Base-by-base conservation (phyloP, 1,140 invertebrate genomes). In the Leptinotarsa defecta region DNA sequence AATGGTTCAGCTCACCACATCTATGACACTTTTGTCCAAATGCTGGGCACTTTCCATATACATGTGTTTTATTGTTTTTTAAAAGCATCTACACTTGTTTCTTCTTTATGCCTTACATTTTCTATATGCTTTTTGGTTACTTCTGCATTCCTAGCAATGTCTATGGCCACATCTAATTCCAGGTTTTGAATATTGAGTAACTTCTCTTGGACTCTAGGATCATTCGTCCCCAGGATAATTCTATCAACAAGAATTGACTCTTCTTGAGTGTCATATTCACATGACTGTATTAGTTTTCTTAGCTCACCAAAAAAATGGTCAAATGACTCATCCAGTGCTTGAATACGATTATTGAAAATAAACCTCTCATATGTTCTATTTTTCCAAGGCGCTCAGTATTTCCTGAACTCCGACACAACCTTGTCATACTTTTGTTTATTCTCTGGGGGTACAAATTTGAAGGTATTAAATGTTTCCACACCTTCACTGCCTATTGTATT, bases 151-250 rank as follows among this genome's bases (percentile, higher is more conserved):
- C 78, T 63, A 76, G 79, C 80, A 22, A 79, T 76, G 27, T 80
- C 78, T 3, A 83, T 74, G 48, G 83, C 83, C 70, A 80, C 77
- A 24, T 71, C 65, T 20, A 85, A 62, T 4, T 75, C 79, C 5
- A 86, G 68, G 19, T 80, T 74, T 6, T 78, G 72, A 65, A 80
- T 80, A n/a, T 81, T 77, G 61, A 85, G 74, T 15, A 86, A 65
- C 68, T 71, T 76, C 62, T 83, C 76, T 77, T 81, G 80, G 34
- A 83, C 20, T 68, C 79, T 68, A 20, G 77, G 67, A 68, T 84
- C 76, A 5, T 71, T 34, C 5, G 84, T 81, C 13, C 81, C 83
- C 27, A 83, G 49, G 49, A 52, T 52, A 11, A 76, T 5, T 84
- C 81, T n/a, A 85, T 83, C 84, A 63, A 78, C 79, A 19, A 52